Evolutionary conservation across 2,113 vertebrate genomes (phyloP).

Genomic region (Corythoichthys intestinalis): DNA sequence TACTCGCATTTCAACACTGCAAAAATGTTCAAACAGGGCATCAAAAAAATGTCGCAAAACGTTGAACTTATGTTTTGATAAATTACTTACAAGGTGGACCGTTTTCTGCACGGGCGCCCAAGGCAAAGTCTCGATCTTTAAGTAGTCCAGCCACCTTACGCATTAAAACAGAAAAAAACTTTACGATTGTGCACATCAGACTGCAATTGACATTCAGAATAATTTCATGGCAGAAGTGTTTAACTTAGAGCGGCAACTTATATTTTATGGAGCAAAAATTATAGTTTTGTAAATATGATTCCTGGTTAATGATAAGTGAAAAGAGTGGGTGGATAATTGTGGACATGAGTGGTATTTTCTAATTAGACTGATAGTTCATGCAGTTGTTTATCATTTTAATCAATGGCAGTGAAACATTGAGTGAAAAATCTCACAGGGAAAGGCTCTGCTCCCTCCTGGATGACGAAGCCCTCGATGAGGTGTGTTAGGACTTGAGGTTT

Average conservation of each 20-base stretch:
- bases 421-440: slow-evolving; percentile 82
- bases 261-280: background rate
- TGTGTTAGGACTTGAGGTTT: slow-evolving; percentile 98
- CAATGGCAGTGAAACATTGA: background rate
- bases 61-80: background rate
- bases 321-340: background rate
- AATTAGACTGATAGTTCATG: background rate
- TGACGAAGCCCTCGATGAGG: slow-evolving; percentile 97
- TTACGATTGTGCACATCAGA: background rate
- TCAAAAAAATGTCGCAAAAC: background rate
- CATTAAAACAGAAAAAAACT: slow-evolving; percentile 15
- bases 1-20: slow-evolving; percentile 92
- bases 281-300: background rate
- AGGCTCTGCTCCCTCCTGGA: slow-evolving; percentile 97
- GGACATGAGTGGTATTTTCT: background rate
- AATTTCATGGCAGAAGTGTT: too few species aligned
- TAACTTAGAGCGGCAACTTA: too few species aligned
- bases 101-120: slow-evolving; percentile 60
- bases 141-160: slow-evolving; percentile 72
- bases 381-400: background rate
- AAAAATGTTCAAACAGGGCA: background rate
- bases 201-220: too few species aligned
- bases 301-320: background rate
- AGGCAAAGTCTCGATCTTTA: slow-evolving; percentile 72
- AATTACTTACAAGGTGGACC: slow-evolving; percentile 61